These are phyloP conservation scores for Brachypteracias leptosomus DNA, from an alignment of 2,113 vertebrate genomes.

Conservation along the genomic window DNA sequence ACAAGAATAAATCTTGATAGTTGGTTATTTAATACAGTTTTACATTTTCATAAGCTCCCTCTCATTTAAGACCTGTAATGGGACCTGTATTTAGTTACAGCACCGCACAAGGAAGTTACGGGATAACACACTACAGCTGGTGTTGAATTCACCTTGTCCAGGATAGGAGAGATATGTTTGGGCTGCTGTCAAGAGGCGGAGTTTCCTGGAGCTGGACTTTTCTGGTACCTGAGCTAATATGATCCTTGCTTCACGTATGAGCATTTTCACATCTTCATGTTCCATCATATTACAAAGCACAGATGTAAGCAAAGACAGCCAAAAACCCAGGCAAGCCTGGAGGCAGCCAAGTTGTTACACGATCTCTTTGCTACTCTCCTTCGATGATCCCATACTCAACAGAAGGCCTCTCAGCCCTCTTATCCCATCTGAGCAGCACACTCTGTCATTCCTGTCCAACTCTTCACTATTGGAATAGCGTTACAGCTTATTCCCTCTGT, in stretches of 20 bases:
- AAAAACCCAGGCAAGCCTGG: not conserved
- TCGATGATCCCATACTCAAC: not conserved
- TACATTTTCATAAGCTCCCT: not conserved
- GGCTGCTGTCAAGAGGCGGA: not conserved
- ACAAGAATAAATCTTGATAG: not conserved
- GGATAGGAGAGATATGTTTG: not conserved
- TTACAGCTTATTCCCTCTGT: not conserved
- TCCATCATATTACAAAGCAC: rapidly evolving
- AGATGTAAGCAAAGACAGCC: not conserved
- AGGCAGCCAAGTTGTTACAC: rapidly evolving
- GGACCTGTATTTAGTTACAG: not conserved
- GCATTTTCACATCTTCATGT: too few species aligned
- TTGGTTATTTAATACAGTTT: not conserved
- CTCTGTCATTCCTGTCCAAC: rapidly evolving
- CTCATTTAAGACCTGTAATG: not conserved
- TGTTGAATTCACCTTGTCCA: not conserved
- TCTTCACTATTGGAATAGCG: not conserved
- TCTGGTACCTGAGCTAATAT: not conserved
- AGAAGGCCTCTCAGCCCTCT: not conserved
- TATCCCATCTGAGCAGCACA: not conserved
- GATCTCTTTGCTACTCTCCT: not conserved
- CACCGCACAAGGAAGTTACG: not conserved
- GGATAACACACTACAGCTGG: not conserved
- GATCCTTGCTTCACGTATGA: not conserved
- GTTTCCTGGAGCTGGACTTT: not conserved